Percentiles rank a stretch among this genome's conserved stretches.
Evolutionary conservation across 2,888 invertebrate genomes (phyloP).

Genomic region (Choreutis nemorana): DNA sequence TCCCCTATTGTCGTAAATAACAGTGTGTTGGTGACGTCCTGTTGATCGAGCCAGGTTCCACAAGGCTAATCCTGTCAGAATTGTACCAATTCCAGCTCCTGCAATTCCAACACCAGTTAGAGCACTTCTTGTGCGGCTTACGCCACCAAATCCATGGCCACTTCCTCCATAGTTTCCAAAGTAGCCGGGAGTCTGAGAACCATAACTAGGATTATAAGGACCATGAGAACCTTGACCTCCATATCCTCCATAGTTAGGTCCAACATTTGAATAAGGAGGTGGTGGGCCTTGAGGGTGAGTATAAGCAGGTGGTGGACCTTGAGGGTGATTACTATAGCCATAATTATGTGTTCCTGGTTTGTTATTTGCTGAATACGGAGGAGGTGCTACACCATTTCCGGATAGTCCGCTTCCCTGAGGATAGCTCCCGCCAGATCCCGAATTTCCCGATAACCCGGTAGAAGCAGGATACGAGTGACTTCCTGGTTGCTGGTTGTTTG

Average conservation of each 20-base stretch:
- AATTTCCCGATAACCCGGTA: conserved; percentile 10
- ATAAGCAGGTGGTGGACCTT: conserved; percentile 24
- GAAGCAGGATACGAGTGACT: conserved; percentile 39
- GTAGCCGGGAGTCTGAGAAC: conserved; percentile 44
- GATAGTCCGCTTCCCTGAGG: conserved; percentile 20
- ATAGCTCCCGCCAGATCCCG: conserved; percentile 11
- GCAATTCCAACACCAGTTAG: conserved; percentile 52
- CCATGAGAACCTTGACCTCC: conserved; percentile 26
- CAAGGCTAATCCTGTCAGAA: conserved; percentile 54
- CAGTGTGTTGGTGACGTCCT: conserved; percentile 44
- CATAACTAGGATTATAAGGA: conserved; percentile 24
- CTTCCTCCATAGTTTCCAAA: conserved; percentile 42
- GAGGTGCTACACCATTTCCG: conserved; percentile 32
- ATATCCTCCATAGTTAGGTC: conserved; percentile 12
- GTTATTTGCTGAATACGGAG: conserved; percentile 23
- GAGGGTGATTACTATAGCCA: conserved; percentile 18
- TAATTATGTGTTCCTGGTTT: background rate
- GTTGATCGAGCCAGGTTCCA: conserved; percentile 61
- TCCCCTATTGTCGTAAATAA: conserved; percentile 55
- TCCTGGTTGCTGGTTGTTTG: conserved; percentile 11
- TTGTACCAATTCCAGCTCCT: conserved; percentile 54
- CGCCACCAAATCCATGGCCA: conserved; percentile 31
- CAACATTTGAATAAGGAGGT: conserved; percentile 34
- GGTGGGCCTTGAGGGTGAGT: conserved; percentile 41
- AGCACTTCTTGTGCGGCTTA: conserved; percentile 38